A percentile compares a stretch with the other conserved stretches of the same genome.
These are phyloP conservation scores for Pitta sordida DNA, from an alignment of 2,113 vertebrate genomes.

Conservation along the genomic window DNA sequence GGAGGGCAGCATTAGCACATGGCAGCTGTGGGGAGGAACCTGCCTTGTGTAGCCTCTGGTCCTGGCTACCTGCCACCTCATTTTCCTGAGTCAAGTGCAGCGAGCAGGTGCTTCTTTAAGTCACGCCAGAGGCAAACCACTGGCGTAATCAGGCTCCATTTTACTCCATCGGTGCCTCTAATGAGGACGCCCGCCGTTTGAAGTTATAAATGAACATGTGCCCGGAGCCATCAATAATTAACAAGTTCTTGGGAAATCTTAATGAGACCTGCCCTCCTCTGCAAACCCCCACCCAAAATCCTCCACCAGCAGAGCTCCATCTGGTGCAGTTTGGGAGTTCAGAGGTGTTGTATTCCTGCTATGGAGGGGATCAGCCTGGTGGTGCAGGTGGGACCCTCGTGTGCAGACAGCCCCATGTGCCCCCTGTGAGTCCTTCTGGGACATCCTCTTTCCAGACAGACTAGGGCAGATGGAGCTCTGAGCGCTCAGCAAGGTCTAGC, in stretches of 20 bases:
- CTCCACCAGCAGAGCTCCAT: background rate
- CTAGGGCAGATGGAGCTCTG: background rate
- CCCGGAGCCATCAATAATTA: constrained; percentile 25
- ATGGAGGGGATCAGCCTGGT: background rate
- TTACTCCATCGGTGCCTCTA: background rate
- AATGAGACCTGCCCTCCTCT: background rate
- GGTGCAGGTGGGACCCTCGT: fast-evolving
- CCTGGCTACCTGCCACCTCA: constrained; percentile 16
- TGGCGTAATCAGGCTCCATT: constrained; percentile 3
- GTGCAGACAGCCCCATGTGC: fast-evolving
- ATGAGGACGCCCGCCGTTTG: background rate
- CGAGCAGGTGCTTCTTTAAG: constrained; percentile 44
- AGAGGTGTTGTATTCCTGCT: background rate
- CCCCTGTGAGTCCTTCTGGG: fast-evolving
- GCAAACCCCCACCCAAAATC: background rate
- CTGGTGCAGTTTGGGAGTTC: background rate
- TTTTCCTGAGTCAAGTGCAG: constrained; percentile 34
- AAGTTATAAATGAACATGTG: constrained; percentile 24
- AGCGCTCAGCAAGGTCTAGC: background rate
- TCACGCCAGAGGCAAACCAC: constrained; percentile 25
- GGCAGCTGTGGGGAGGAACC: background rate
- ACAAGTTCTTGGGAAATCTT: background rate
- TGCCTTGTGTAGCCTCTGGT: constrained; percentile 7
- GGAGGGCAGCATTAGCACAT: background rate
- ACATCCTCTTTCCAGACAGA: background rate